Base-by-base conservation (phyloP, 2,113 vertebrate genomes). In the Strigops habroptila region DNA sequence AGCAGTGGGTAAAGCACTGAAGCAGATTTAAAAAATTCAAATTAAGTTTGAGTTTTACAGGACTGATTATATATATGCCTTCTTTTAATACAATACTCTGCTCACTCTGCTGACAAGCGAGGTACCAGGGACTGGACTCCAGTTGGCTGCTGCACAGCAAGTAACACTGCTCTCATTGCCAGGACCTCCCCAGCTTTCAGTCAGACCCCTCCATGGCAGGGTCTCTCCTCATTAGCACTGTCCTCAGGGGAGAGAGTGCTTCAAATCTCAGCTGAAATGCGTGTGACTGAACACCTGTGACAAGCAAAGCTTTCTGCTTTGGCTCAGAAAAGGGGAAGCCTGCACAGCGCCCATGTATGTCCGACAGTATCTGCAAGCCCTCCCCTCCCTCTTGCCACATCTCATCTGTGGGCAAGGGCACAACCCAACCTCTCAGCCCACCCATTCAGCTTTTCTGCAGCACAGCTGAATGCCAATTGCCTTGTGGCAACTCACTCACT, bases 141-240 rank as follows among this genome's bases (percentile, higher is more conserved):
- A 35, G n/a, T 10, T 4, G 1, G 52, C 37, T 43, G 46, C 39
- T 48, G 16, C 4, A 5, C 15, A 7, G 41, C 0, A 0, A 86
- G 11, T 10, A n/a, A 41, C 0, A 0, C 39, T 44, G 51, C 49
- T 84, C 1, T 0, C 15, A 11, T 1, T 6, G 5, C 37, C 63
- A 57, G n/a, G 25, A 71, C 16, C 55, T 48, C 31, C 57, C 6
- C 1, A 3, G 25, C n/a, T 79, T 79, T 77, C 73, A 74, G 51
- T 53, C 25, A 28, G 60, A 59, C 21, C 0, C 0, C 0, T 12
- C 67, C 37, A 15, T 44, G 49, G 24, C n/a, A n/a, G 1, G 22
- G 51, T 46, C 37, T 65, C 30, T 64, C 62, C 57, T 76, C 43
- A 62, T 73, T 65, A 80, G 13, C 31, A 41, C 33, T 11, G 27